Evolutionary conservation across 1,140 invertebrate species (phyloP).

Genomic region (Stegodyphus dumicola): DNA sequence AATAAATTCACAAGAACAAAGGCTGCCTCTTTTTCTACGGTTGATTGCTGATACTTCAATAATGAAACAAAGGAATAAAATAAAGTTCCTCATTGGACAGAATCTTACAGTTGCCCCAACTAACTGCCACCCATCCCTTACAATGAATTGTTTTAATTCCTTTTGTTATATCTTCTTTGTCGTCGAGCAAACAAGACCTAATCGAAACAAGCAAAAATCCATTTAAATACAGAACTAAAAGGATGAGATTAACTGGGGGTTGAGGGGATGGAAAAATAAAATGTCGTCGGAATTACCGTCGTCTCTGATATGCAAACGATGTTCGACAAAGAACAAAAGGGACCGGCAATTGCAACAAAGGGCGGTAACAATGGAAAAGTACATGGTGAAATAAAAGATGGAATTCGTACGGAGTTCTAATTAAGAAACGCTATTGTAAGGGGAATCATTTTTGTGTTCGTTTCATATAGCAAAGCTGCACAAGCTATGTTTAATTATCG

Average conservation of each 20-base stretch:
- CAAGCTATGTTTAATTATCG: slow-evolving; percentile 48
- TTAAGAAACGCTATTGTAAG: slow-evolving; percentile 41
- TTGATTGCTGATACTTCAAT: too few species aligned
- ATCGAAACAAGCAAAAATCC: slow-evolving; percentile 49
- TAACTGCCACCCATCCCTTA: slow-evolving; percentile 10
- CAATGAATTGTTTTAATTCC: slow-evolving; percentile 42
- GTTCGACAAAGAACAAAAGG: slow-evolving; percentile 30
- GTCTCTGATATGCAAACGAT: slow-evolving; percentile 45
- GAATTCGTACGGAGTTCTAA: slow-evolving; percentile 32
- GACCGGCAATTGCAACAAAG: slow-evolving; percentile 29
- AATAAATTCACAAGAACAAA: too few species aligned
- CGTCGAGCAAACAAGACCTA: slow-evolving; percentile 37
- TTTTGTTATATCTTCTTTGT: slow-evolving; percentile 32
- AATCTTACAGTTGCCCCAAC: background rate
- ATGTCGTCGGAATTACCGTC: slow-evolving; percentile 37
- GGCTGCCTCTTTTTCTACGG: too few species aligned
- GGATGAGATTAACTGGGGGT: slow-evolving; percentile 17
- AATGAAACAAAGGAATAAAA: too few species aligned
- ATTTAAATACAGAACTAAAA: slow-evolving; percentile 43
- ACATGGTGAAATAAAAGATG: slow-evolving; percentile 34
- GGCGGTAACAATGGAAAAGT: slow-evolving; percentile 22
- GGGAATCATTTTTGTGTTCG: slow-evolving; percentile 46
- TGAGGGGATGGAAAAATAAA: background rate
- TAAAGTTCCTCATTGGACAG: too few species aligned
- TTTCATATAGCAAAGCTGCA: background rate